phyloP scores from a whole-genome alignment of 2,888 invertebrate genomes.

The Ceramica pisi region DNA sequence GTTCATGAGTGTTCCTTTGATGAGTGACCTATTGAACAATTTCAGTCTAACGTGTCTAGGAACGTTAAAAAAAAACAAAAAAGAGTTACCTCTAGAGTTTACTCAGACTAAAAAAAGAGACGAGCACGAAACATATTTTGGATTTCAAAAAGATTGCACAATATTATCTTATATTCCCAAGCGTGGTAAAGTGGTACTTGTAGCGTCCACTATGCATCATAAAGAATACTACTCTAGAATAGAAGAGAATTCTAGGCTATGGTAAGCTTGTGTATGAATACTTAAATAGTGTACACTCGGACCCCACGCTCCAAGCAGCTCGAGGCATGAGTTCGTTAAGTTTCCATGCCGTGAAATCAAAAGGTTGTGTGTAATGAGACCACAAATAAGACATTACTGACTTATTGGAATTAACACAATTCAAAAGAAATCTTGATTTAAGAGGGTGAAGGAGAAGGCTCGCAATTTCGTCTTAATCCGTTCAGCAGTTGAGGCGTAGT shows the following conservation, averaged over 20 bases:
- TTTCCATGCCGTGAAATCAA: too few relatives aligned
- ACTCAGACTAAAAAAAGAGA: slow-evolving; percentile 43
- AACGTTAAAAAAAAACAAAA: slow-evolving; percentile 33
- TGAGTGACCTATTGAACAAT: slow-evolving; percentile 37
- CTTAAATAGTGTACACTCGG: too few relatives aligned
- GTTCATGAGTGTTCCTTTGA: slow-evolving; percentile 50
- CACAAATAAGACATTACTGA: too few relatives aligned
- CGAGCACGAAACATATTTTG: slow-evolving; percentile 11
- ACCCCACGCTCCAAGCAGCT: too few relatives aligned
- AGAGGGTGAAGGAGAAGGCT: too few relatives aligned
- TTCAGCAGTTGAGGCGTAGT: neutral
- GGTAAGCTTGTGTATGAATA: too few relatives aligned
- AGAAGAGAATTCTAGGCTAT: too few relatives aligned
- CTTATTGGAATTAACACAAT: too few relatives aligned
- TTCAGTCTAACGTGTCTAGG: slow-evolving; percentile 5
- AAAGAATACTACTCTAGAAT: too few relatives aligned
- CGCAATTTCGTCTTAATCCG: neutral
- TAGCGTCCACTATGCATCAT: slow-evolving; percentile 45
- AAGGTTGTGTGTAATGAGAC: too few relatives aligned
- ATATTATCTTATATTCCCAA: slow-evolving; percentile 41
- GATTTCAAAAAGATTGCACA: slow-evolving; percentile 25
- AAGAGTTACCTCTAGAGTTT: slow-evolving; percentile 39
- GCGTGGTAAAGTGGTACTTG: slow-evolving; percentile 42
- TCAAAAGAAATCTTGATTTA: too few relatives aligned
- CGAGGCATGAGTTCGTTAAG: too few relatives aligned